Evolutionary conservation across 2,113 vertebrate genomes (phyloP).

Genomic region (Pedetes capensis): DNA sequence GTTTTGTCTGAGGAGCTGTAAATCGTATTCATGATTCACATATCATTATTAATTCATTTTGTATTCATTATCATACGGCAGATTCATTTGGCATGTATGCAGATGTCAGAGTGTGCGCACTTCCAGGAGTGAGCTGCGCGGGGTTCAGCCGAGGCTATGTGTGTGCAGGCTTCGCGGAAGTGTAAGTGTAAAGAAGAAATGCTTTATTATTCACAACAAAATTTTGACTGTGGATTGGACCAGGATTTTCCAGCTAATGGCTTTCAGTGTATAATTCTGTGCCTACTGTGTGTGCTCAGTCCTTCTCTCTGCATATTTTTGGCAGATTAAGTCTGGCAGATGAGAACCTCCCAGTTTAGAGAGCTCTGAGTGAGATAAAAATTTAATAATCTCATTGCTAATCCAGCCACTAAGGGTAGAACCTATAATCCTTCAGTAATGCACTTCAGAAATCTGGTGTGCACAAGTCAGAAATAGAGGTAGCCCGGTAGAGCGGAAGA

Average conservation of each 20-base stretch:
- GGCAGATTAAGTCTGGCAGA: constrained; percentile 72
- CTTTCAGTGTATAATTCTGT: constrained; percentile 60
- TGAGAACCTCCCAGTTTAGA: constrained; percentile 58
- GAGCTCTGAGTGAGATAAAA: constrained; percentile 70
- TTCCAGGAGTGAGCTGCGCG: constrained; percentile 15
- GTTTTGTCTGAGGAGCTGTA: constrained; percentile 74
- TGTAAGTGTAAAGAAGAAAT: constrained; percentile 44
- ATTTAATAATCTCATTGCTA: constrained; percentile 79
- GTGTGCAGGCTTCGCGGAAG: background rate
- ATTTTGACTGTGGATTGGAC: constrained; percentile 50
- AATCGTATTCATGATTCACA: constrained; percentile 76
- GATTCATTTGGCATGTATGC: constrained; percentile 76
- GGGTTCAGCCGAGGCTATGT: background rate
- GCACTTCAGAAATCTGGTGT: constrained; percentile 54
- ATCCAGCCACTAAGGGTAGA: constrained; percentile 65
- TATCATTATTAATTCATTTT: constrained; percentile 76
- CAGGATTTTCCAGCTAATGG: constrained; percentile 50
- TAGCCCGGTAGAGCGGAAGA: background rate
- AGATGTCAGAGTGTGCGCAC: constrained; percentile 64
- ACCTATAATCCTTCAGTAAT: constrained; percentile 72
- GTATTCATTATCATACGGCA: constrained; percentile 76
- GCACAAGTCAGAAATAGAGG: background rate
- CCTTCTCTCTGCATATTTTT: constrained; percentile 50
- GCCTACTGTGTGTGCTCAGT: constrained; percentile 38
- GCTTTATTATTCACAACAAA: background rate